These are phyloP conservation scores for Drosophila gaucha DNA, from an alignment of 2,888 invertebrate genomes.

Conservation along the genomic window DNA sequence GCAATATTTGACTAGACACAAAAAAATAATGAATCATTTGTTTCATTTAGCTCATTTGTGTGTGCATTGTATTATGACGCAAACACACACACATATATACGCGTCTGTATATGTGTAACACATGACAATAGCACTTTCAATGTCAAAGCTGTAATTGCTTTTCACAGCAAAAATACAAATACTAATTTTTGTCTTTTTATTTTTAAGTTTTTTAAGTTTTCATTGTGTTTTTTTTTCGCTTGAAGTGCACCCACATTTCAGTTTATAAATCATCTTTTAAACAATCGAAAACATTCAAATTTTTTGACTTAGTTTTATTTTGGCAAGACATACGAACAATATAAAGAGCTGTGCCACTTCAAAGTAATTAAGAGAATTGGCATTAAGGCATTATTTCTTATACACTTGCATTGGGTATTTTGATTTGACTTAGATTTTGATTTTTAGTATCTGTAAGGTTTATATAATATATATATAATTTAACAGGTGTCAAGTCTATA, in stretches of 20 bases:
- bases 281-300: conserved; percentile 13
- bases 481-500: too few species aligned
- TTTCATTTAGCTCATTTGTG: conserved; percentile 43
- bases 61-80: conserved; percentile 40
- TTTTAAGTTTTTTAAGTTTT: conserved; percentile 12
- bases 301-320: conserved; percentile 9
- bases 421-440: not conserved
- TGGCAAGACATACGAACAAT: not conserved
- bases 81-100: conserved; percentile 7
- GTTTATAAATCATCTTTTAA: conserved; percentile 34
- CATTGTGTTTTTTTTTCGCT: conserved; percentile 5
- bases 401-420: not conserved
- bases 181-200: conserved; percentile 32
- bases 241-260: conserved; percentile 42
- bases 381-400: not conserved
- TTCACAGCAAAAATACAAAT: conserved; percentile 21
- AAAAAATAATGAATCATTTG: conserved; percentile 49
- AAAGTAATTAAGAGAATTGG: conserved; percentile 20
- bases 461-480: not conserved
- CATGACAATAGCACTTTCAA: conserved; percentile 51
- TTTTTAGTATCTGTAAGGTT: not conserved
- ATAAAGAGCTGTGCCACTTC: conserved; percentile 1
- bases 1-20: conserved; percentile 55
- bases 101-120: conserved; percentile 8
- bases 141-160: conserved; percentile 68